A percentile compares a stretch with the other conserved stretches of the same genome.
These are phyloP conservation scores for Trididemnum clinides DNA, from an alignment of 23 tunicate species.

Conservation along the genomic window DNA sequence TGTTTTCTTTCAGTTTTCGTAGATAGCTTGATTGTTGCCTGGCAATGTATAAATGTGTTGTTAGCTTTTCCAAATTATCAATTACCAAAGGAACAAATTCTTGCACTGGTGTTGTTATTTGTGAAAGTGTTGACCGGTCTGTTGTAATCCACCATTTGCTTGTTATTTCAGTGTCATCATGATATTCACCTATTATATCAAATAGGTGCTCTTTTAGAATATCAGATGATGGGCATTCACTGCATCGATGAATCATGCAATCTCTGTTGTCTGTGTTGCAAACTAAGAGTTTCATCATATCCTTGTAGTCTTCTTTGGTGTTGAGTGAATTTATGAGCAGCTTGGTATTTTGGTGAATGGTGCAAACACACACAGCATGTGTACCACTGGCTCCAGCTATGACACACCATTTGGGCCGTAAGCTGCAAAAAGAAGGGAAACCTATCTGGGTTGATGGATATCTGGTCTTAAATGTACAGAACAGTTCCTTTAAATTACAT, in stretches of 20 bases:
- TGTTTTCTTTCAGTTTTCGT: slow-evolving; percentile 5
- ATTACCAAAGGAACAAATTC: slow-evolving; percentile 23
- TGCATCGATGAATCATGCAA: slow-evolving; percentile 37
- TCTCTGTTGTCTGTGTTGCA: slow-evolving; percentile 35
- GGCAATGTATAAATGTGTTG: slow-evolving; percentile 39
- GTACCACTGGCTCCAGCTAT: slow-evolving; percentile 31
- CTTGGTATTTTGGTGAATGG: slow-evolving; percentile 42
- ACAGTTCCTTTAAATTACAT: slow-evolving; percentile 38
- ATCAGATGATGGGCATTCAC: slow-evolving; percentile 32
- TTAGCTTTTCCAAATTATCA: slow-evolving; percentile 21
- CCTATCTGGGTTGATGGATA: slow-evolving; percentile 29
- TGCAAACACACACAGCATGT: slow-evolving; percentile 51
- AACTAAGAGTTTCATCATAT: slow-evolving; percentile 28
- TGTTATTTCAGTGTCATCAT: slow-evolving; percentile 30
- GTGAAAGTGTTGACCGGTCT: slow-evolving; percentile 26
- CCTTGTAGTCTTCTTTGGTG: slow-evolving; percentile 25
- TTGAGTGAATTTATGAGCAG: slow-evolving; percentile 12
- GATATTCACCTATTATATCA: slow-evolving; percentile 9
- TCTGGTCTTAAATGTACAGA: slow-evolving; percentile 13
- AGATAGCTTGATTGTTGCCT: slow-evolving; percentile 45
- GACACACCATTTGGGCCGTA: slow-evolving; percentile 49
- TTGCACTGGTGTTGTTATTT: slow-evolving; percentile 12
- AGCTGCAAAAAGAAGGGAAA: slow-evolving; percentile 36
- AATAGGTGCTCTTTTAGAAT: slow-evolving; percentile 9
- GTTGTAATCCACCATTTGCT: slow-evolving; percentile 44